Evolutionary conservation across 2,113 vertebrate genomes (phyloP), one percentile per base, ranked within the genome.

Genomic region (Sclerurus mexicanus): DNA sequence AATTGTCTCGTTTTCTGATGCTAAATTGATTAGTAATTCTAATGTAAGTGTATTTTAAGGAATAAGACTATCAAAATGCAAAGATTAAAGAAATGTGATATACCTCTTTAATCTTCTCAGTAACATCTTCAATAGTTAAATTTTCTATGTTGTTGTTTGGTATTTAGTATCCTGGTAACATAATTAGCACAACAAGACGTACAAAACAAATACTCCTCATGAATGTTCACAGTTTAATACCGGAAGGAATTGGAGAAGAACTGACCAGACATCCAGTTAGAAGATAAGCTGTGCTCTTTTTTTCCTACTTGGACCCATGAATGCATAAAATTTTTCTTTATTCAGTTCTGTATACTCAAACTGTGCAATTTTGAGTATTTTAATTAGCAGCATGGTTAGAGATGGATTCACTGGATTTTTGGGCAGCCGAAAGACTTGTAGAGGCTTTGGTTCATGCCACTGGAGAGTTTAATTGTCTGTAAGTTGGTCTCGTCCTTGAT

Each of bases 101-200:
- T 50, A 14, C 18, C 31, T 71, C 67, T 92, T 58, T 50, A 91
- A 75, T 67, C n/a, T 95, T 60, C 39, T 50, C 20, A 96, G 71
- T 23, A 89, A 35, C 24, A 13, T 59, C 35, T 93, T 89, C 44
- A 59, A 37, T 58, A 85, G 87, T 85, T 80, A 67, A 50, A 72
- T 90, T 85, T 64, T 47, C 12, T 82, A 33, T 63, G 49, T 55
- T 35, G 11, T 93, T 97, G 96, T 98, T 98, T 98, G 92, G 81
- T 94, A 46, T 75, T 91, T 85, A 91, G 97, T 98, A 96, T 96
- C 98, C 84, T 97, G 94, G 98, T 94, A 96, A 97, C 97, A 39
- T 97, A 98, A 97, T 97, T 96, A 93, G 94, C 85, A 79, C 93
- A 97, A 87, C 62, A 97, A 96, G 85, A 39, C 53, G 21, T 93